These are phyloP conservation scores for Sitophilus oryzae DNA, from an alignment of 1,140 invertebrate genomes.

Conservation along the genomic window DNA sequence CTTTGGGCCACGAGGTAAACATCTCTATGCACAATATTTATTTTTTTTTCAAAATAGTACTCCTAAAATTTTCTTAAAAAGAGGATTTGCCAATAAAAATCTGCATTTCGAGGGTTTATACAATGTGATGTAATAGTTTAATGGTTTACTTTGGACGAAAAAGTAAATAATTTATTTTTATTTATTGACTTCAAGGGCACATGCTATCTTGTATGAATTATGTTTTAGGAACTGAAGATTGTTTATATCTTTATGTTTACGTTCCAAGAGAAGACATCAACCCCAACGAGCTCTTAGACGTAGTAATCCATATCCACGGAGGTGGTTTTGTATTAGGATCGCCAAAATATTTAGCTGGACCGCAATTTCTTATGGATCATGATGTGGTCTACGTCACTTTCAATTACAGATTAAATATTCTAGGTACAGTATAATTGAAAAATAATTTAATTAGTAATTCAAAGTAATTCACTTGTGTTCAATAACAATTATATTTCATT, in stretches of 20 bases:
- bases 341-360: conserved; percentile 46
- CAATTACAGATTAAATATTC: conserved; percentile 58
- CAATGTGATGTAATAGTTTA: not conserved
- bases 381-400: conserved; percentile 57
- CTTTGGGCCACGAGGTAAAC: conserved; percentile 16
- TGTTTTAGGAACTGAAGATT: conserved; percentile 48
- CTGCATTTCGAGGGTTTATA: conserved; percentile 3
- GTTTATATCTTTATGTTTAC: conserved; percentile 50
- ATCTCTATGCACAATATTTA: no score
- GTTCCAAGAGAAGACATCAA: conserved; percentile 38
- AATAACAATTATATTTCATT: no score
- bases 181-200: not conserved
- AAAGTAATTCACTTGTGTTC: no score
- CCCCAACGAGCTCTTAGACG: conserved; percentile 43
- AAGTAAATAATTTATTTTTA: not conserved
- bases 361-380: conserved; percentile 53
- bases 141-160: not conserved
- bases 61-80: not conserved
- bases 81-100: not conserved
- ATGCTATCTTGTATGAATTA: not conserved
- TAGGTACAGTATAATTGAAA: no score
- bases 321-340: conserved; percentile 54
- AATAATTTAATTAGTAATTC: no score
- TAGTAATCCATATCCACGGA: conserved; percentile 56
- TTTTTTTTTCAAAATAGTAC: no score